Evolutionary conservation across 2,797 vertebrate genomes (phyloP).

Genomic region (Salmo trutta): DNA sequence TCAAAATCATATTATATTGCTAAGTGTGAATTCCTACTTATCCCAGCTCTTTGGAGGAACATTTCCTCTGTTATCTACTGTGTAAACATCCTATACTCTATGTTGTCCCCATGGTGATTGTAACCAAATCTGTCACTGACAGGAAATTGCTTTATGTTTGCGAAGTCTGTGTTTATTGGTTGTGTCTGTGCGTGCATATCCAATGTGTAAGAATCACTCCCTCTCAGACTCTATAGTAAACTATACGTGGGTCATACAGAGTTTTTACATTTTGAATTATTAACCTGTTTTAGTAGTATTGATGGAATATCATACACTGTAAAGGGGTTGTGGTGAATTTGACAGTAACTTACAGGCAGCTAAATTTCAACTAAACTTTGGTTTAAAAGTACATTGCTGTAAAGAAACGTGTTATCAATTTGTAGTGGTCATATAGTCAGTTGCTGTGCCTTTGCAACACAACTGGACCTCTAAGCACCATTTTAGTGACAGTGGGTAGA

Average conservation of each 20-base stretch:
- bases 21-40: not conserved
- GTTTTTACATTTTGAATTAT: not conserved
- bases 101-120: slow-evolving; percentile 1
- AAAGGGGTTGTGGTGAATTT: too few species aligned
- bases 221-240: too few species aligned
- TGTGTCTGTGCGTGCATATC: not conserved
- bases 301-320: not conserved
- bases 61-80: not conserved
- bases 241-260: not conserved
- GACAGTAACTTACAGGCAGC: too few species aligned
- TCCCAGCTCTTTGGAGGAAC: not conserved
- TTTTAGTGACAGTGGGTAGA: not conserved
- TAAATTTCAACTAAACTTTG: too few species aligned
- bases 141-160: not conserved
- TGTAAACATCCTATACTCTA: not conserved
- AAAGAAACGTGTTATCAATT: not conserved
- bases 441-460: not conserved
- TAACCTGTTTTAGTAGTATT: not conserved
- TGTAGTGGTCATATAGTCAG: not conserved
- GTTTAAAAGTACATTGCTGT: too few species aligned
- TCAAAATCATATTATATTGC: not conserved
- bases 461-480: not conserved
- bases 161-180: not conserved
- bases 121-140: not conserved
- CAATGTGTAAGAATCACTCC: not conserved